Conservation (phyloP, 35 echinoderm and acorn worm genomes). For the Hemicentrotus pulcherrimus region DNA sequence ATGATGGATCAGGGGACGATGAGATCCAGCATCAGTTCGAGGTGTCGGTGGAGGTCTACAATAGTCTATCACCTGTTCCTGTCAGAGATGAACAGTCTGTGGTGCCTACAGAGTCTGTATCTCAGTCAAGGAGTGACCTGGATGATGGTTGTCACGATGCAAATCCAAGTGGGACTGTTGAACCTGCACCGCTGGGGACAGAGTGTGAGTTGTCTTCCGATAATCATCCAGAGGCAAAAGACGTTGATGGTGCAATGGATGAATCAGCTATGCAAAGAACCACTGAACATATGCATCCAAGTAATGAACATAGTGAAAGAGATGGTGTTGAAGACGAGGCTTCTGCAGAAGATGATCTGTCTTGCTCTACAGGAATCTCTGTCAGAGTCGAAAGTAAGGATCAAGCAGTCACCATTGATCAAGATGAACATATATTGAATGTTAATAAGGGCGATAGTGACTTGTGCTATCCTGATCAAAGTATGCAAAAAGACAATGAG, state of each 20-base stretch:
- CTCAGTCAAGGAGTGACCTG: neutral
- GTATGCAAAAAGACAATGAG: neutral
- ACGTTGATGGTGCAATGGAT: neutral
- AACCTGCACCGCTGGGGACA: neutral
- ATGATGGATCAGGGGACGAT: neutral
- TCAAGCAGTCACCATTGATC: neutral
- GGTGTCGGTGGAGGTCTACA: conserved; percentile 14
- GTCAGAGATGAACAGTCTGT: neutral
- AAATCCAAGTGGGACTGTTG: neutral
- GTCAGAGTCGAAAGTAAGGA: neutral
- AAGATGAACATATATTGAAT: neutral
- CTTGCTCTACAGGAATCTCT: neutral
- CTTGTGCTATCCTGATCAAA: neutral
- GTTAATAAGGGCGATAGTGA: neutral
- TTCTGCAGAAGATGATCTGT: neutral
- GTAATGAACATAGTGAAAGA: neutral
- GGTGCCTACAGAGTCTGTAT: neutral
- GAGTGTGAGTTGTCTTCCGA: neutral
- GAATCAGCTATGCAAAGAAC: neutral
- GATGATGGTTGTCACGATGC: neutral
- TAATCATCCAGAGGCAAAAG: neutral
- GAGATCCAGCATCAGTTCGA: neutral
- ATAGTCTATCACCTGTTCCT: neutral
- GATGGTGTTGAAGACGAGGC: neutral
- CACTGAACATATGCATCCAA: neutral